Base-by-base conservation (phyloP, 1,140 invertebrate genomes). In the Drosophila asahinai region DNA sequence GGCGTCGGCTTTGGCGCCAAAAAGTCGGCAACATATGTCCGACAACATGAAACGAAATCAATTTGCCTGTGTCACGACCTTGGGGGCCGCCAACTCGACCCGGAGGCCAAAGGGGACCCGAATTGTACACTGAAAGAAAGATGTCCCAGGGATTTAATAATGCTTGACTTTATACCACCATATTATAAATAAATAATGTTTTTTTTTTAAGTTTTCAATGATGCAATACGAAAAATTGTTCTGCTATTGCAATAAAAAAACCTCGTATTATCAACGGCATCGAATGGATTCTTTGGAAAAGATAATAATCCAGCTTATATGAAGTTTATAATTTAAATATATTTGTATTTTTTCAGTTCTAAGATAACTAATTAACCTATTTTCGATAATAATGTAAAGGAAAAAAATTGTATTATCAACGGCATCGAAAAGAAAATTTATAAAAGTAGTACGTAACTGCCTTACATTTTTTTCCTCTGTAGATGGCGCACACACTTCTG, bases 11-110 rank as follows among this genome's bases (percentile, higher is more conserved):
- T 54, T 47, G 80, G 64, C 80, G 73, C 73, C 83, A 82, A 81
- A 86, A 81, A 77, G 76, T 65, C 71, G 83, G 38, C 61, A 86
- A 77, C 79, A 86, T 81, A 75, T 86, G 80, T 67, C 60, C 63
- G 61, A 64, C 65, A 54, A 58, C 49, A 67, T 67, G 57, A 80
- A 86, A 77, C 61, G 62, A 87, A 87, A 87, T 87, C 80, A 87
- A 89, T 89, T 83, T 83, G 77, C 76, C 58, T 70, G 48, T 66
- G 43, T 27, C 75, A 70, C 60, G 83, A 87, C 80, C 84, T 83
- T 87, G 67, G 71, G 70, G 70, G 36, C 54, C 54, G 22, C 63
- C 62, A 62, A 47, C 61, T 14, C 45, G 27, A 54, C 59, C 59
- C 48, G 25, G 22, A 12, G 61, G 61, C 12, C 61, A 19, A 57